Evolutionary conservation across 1,140 invertebrate genomes (phyloP), one percentile per base, ranked within the genome.

Genomic region (Bombus confusus): DNA sequence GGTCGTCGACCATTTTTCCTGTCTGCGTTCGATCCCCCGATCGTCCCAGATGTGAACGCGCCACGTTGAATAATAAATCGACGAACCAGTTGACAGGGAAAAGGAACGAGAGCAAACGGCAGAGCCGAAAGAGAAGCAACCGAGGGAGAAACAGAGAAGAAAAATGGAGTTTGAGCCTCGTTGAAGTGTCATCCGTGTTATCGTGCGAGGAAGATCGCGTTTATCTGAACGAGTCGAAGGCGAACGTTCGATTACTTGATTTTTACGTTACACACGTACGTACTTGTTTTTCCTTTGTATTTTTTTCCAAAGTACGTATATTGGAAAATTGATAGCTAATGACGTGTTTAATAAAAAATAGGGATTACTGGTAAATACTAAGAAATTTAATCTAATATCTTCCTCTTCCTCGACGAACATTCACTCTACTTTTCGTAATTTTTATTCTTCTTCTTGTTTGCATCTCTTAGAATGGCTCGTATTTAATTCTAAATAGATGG

Each of bases 1-100:
- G 74, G 43, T 69, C 75, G 86, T 73, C 75, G 39, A 78, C 68
- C 62, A 68, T n/a, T 76, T 83, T 78, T 41, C 37, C 52, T 39
- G 76, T 66, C 59, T 68, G 41, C 37, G 43, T 52, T 43, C 47
- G 73, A 52, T 77, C 64, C 57, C 25, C 47, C 25, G 41, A 37
- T 79, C 66, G 68, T 66, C 31, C 77, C 76, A 43, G 57, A 39
- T 59, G 52, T n/a, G 41, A 64, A 34, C 28, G 41, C 62, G n/a
- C 41, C 22, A 9, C 41, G 41, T 64, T 79, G 77, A 79, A 79
- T 79, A 79, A 68, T 79, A 43, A 79, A 79, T 68, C 41, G n/a
- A 68, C 77, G 31, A 68, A 31, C 64, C n/a, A 41, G 75, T 37
- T 66, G 75, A 64, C 75, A 41, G 75, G 39, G 25, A 31, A 52